Conservation (phyloP, 1,140 invertebrate species). For the Achroia grisella region DNA sequence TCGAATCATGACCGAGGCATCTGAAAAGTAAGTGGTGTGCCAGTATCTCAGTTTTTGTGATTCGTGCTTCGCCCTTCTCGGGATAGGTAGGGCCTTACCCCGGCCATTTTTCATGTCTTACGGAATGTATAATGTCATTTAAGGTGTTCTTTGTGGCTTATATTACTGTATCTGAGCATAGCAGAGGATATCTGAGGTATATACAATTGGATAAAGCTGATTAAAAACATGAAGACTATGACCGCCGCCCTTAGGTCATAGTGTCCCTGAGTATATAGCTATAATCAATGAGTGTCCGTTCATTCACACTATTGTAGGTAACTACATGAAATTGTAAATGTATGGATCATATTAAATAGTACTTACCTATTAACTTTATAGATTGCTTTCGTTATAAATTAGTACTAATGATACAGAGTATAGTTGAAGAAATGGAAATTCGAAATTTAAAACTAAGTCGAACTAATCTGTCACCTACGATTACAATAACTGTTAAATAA, state of each 20-base stretch:
- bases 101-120: slow-evolving; percentile 65
- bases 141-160: slow-evolving; percentile 18
- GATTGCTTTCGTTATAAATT: too few relatives aligned
- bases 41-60: slow-evolving; percentile 38
- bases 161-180: slow-evolving; percentile 8
- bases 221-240: slow-evolving; percentile 26
- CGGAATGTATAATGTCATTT: slow-evolving; percentile 34
- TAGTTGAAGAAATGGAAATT: too few relatives aligned
- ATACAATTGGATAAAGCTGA: slow-evolving; percentile 4
- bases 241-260: slow-evolving; percentile 62
- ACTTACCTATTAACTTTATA: too few relatives aligned
- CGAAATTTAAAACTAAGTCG: too few relatives aligned
- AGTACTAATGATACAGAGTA: too few relatives aligned
- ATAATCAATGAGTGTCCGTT: slow-evolving; percentile 65
- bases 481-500: too few relatives aligned
- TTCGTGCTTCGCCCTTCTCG: slow-evolving; percentile 48
- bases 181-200: not conserved
- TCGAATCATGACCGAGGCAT: slow-evolving; percentile 84
- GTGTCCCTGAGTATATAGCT: slow-evolving; percentile 44
- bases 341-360: not conserved
- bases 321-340: slow-evolving; percentile 9
- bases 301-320: slow-evolving; percentile 68
- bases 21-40: slow-evolving; percentile 79
- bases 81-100: slow-evolving; percentile 61
- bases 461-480: too few relatives aligned